A percentile compares a stretch with the other conserved stretches of the same genome.
Evolutionary conservation across 2,888 invertebrate species (phyloP).

Genomic region (Entomobrya proxima): DNA sequence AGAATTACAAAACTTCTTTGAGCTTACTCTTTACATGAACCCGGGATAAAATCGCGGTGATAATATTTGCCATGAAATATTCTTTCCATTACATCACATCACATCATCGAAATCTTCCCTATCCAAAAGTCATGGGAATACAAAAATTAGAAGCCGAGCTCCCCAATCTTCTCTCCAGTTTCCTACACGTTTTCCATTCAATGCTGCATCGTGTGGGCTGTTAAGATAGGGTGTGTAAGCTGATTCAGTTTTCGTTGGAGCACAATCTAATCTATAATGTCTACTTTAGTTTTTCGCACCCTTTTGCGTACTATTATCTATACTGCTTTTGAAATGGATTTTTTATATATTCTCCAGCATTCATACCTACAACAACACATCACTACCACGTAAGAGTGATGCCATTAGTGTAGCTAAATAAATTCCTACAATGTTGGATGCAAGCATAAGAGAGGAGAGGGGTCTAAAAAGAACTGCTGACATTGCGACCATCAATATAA

Average conservation of each 20-base stretch:
- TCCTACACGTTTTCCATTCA: slow-evolving; percentile 16
- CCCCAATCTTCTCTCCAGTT: slow-evolving; percentile 17
- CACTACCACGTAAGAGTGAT: slow-evolving; percentile 20
- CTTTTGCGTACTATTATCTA: slow-evolving; percentile 5
- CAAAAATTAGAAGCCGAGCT: neutral
- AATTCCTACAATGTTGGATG: neutral
- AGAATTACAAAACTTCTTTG: neutral
- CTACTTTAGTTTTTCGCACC: slow-evolving; percentile 59
- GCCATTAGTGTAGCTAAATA: slow-evolving; percentile 16
- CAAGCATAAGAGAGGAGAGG: neutral
- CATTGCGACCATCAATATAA: slow-evolving; percentile 67
- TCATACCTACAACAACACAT: too few species aligned
- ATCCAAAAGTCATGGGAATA: slow-evolving; percentile 62
- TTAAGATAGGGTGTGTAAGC: neutral
- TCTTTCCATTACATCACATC: slow-evolving; percentile 68
- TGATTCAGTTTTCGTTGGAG: slow-evolving; percentile 1
- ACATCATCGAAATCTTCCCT: slow-evolving; percentile 61
- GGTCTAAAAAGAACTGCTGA: slow-evolving; percentile 57
- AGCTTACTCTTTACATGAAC: too few species aligned
- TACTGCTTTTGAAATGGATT: slow-evolving; percentile 25
- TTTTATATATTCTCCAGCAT: slow-evolving; percentile 38
- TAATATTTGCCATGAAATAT: slow-evolving; percentile 56
- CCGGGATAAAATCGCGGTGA: slow-evolving; percentile 30
- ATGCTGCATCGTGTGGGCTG: neutral
- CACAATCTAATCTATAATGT: slow-evolving; percentile 62